Evolutionary conservation across 2,113 vertebrate species (phyloP).

Genomic region (Malurus melanocephalus): DNA sequence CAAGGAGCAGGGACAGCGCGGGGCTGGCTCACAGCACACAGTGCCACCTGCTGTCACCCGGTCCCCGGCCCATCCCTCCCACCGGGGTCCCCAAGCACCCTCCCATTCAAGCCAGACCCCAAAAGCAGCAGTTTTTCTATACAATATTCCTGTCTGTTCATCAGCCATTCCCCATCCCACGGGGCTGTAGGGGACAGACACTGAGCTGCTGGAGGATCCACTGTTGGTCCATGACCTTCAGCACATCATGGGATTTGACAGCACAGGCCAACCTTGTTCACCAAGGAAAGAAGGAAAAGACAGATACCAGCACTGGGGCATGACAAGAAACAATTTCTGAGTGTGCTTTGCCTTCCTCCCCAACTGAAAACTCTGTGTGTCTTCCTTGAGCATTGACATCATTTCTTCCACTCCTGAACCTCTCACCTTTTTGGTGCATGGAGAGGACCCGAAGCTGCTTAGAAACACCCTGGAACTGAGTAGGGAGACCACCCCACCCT

Average conservation of each 20-base stretch:
- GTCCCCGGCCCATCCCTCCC: background rate
- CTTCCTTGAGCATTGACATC: background rate
- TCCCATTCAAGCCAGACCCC: background rate
- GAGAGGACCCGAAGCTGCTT: background rate
- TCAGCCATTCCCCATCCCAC: background rate
- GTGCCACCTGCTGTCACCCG: conserved; percentile 48
- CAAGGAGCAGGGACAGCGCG: background rate
- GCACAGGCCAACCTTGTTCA: background rate
- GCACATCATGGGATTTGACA: rapidly evolving
- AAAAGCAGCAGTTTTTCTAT: background rate
- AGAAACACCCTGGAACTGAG: background rate
- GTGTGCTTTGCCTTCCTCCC: background rate
- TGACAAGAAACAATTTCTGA: background rate
- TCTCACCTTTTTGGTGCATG: background rate
- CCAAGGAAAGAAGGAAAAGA: background rate
- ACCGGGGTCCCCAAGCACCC: rapidly evolving
- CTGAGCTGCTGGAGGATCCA: background rate
- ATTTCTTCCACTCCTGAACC: background rate
- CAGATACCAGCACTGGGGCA: too few relatives aligned
- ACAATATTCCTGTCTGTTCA: rapidly evolving
- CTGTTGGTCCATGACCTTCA: background rate
- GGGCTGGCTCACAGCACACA: background rate
- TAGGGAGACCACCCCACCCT: background rate
- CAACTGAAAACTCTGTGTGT: background rate
- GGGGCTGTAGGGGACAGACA: background rate